Evolutionary conservation across 1,140 invertebrate species (phyloP).

Genomic region (Drosophila ohnishii): DNA sequence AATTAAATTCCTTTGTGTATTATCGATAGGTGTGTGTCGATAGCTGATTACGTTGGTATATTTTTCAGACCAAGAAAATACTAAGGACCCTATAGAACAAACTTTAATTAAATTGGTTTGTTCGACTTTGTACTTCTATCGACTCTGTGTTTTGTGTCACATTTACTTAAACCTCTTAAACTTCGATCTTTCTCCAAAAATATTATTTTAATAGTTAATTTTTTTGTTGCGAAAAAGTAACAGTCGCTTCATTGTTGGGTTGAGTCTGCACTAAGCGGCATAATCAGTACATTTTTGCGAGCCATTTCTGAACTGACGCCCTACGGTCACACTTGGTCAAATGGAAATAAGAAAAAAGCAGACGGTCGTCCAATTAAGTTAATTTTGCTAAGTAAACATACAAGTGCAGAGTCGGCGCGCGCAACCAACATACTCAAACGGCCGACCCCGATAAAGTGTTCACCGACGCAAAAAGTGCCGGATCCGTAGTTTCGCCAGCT

Average conservation of each 20-base stretch:
- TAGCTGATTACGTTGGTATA: neutral
- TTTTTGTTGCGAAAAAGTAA: neutral
- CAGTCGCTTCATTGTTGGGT: neutral
- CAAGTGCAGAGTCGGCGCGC: constrained; percentile 23
- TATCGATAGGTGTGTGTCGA: constrained; percentile 8
- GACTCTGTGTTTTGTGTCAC: neutral
- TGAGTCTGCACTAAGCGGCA: neutral
- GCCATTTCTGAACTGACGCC: neutral
- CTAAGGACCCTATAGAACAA: neutral
- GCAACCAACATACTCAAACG: neutral
- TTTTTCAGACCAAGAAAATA: neutral
- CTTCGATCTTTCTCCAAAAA: neutral
- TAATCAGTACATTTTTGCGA: neutral
- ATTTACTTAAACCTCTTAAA: neutral
- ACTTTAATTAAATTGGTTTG: neutral
- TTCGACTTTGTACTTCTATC: neutral
- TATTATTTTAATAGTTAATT: neutral
- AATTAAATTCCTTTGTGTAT: constrained; percentile 12
- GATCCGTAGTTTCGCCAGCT: constrained; percentile 5
- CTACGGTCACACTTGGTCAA: constrained; percentile 14
- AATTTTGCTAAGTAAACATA: constrained; percentile 47
- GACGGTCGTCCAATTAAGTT: constrained; percentile 37
- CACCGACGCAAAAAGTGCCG: neutral
- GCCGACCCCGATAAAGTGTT: constrained; percentile 4
- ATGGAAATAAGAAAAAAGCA: constrained; percentile 29